phyloP scores from a whole-genome alignment of 2,113 vertebrate species.

The Phylloscopus trochilus region DNA sequence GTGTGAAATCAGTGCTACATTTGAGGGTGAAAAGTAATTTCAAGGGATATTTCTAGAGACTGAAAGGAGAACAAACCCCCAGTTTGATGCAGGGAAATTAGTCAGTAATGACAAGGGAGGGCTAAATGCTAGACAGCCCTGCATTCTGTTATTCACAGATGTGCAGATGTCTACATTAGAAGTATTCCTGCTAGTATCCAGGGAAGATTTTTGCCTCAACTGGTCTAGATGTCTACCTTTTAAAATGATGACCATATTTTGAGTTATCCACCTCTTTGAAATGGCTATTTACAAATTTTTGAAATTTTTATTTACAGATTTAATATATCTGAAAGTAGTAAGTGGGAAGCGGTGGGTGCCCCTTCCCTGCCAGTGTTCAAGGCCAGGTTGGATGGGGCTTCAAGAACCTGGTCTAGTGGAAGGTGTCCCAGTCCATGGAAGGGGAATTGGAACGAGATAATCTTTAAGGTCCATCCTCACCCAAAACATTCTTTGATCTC shows the following conservation, averaged over 20 bases:
- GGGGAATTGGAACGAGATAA: background rate
- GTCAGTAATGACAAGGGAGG: background rate
- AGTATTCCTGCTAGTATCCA: background rate
- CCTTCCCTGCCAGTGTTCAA: too few relatives aligned
- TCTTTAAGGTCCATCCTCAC: background rate
- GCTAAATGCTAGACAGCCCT: background rate
- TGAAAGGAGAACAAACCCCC: background rate
- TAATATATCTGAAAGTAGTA: background rate
- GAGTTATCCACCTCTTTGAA: background rate
- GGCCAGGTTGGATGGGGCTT: background rate
- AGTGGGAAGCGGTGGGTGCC: background rate
- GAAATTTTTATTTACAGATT: background rate
- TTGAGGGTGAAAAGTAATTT: background rate
- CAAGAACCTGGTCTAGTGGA: background rate
- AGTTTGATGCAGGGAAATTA: background rate
- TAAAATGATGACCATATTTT: background rate
- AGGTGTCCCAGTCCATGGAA: background rate
- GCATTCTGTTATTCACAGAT: background rate
- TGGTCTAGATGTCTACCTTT: background rate
- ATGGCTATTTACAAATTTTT: background rate
- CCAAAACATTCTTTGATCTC: background rate
- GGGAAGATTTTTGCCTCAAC: background rate
- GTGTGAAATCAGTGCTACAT: background rate
- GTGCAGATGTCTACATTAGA: background rate
- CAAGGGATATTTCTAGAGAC: background rate